Percentiles rank a stretch among this genome's conserved stretches.
Evolutionary conservation across 2,113 vertebrate genomes (phyloP).

Genomic region (Microcebus ravelobensis): DNA sequence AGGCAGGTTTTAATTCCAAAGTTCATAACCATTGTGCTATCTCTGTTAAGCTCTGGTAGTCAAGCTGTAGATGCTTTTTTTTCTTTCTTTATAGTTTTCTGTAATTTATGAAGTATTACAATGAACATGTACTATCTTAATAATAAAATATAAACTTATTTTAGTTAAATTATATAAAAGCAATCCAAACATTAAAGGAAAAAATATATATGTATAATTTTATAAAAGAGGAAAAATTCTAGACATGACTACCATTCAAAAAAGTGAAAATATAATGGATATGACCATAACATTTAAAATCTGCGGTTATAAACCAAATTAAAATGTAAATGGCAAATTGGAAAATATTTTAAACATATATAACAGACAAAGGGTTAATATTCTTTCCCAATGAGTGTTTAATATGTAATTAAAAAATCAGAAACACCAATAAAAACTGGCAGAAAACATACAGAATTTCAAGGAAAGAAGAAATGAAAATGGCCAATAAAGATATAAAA

Average conservation of each 20-base stretch:
- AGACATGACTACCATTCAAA: not conserved
- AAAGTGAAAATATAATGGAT: not conserved
- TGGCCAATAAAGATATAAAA: not conserved
- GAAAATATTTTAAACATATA: not conserved
- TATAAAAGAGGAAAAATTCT: not conserved
- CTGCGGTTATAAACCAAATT: not conserved
- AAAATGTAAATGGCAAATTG: not conserved
- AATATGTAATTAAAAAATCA: not conserved
- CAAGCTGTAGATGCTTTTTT: not conserved
- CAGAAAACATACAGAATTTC: not conserved
- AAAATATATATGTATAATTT: not conserved
- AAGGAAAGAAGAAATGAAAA: conserved; percentile 24
- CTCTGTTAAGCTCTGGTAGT: not conserved
- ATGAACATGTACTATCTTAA: not conserved
- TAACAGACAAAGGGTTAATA: not conserved
- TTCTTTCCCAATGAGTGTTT: not conserved
- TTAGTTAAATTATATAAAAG: not conserved
- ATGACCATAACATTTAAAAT: not conserved
- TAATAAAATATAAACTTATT: not conserved
- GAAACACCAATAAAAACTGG: not conserved
- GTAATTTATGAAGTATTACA: not conserved
- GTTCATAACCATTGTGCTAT: not conserved
- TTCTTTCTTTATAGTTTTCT: not conserved
- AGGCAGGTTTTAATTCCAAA: not conserved
- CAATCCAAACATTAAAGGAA: not conserved